phyloP scores from a whole-genome alignment of 2,888 invertebrate genomes.

The Trisateles emortualis region DNA sequence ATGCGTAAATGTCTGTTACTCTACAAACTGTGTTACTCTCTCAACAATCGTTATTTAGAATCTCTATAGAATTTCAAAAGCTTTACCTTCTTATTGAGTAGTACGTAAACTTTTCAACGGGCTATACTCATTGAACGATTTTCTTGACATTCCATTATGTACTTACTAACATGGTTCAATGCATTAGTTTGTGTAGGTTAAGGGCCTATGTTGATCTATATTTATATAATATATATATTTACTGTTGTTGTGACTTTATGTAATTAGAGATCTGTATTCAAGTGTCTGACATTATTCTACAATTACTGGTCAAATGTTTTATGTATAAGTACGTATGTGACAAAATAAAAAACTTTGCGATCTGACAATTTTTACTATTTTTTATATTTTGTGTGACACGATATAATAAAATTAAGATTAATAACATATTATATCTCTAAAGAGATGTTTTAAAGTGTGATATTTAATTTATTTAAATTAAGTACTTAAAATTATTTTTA shows the following conservation, averaged over 20 bases:
- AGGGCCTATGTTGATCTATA: neutral
- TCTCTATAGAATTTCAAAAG: constrained; percentile 22
- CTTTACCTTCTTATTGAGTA: neutral
- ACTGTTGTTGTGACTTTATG: neutral
- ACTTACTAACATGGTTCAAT: neutral
- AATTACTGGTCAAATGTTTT: neutral
- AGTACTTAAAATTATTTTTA: neutral
- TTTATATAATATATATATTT: neutral
- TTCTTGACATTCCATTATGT: neutral
- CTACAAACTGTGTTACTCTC: constrained; percentile 35
- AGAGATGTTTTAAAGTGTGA: too few species aligned
- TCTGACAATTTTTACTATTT: neutral
- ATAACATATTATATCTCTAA: too few species aligned
- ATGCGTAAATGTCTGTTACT: constrained; percentile 6
- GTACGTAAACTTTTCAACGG: neutral
- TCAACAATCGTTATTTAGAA: constrained; percentile 26
- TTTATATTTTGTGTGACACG: neutral
- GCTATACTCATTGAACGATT: neutral
- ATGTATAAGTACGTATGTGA: neutral
- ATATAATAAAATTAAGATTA: neutral
- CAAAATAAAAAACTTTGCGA: neutral
- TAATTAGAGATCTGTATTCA: neutral
- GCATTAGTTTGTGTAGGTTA: neutral
- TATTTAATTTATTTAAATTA: neutral
- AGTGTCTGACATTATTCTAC: neutral